Base-by-base conservation (phyloP, 2,113 vertebrate species). In the Drymodes brunneopygia region DNA sequence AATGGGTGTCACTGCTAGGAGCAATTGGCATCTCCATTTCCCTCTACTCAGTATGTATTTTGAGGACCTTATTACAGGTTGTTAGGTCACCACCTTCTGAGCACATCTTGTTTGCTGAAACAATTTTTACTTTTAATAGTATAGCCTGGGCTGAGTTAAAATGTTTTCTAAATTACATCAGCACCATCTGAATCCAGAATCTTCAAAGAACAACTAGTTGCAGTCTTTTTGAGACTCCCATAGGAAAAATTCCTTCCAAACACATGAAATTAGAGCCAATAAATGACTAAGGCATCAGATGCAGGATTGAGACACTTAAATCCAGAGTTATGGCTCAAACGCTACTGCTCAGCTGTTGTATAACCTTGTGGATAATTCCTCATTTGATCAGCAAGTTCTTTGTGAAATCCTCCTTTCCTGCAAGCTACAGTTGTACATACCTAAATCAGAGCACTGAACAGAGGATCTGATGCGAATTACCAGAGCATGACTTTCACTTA, bases 291-390 rank as follows among this genome's bases (percentile, higher is more conserved):
- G 19, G 51, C 45, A 69, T 92, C 74, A 92, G 54, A 90, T 82
- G 90, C 31, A 28, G 81, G 94, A 93, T 0, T 54, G 64, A 92
- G 64, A 92, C 38, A 87, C 73, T 91, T 91, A 92, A 93, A 90
- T 80, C 23, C 80, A 67, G 58, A 88, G 24, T 88, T 94, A 86
- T 51, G 29, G 50, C 83, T 44, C 70, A 74, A 91, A 61, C 42
- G 22, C 47, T 80, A 53, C 42, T 83, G 82, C 45, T 97, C 82
- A 83, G 75, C 71, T 93, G 47, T 50, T 93, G 33, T 58, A 64
- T 83, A 86, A 94, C 79, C 50, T 88, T 90, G 80, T 47, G 17
- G 51, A n/a, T 92, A 90, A 92, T 93, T 90, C 60, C 19, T 83
- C 51, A 31, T 95, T 86, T 88, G 71, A 88, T 88, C 85, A 88